Conservation (phyloP, 2,888 invertebrate species). For the Molanna angustata region DNA sequence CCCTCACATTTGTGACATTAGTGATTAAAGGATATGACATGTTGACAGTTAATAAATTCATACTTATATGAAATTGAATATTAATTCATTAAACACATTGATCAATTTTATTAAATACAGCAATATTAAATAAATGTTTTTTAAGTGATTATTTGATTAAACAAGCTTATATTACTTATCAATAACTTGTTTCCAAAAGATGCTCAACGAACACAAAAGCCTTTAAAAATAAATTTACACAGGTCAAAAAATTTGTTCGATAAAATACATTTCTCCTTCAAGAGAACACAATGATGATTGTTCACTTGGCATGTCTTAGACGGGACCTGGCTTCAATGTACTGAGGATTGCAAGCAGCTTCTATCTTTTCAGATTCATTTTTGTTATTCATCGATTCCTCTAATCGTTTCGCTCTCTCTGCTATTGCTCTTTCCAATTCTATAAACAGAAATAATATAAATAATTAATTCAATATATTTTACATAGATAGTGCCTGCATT, state of each 20-base stretch:
- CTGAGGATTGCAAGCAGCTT: constrained; percentile 47
- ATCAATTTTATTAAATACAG: no score
- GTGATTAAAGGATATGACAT: no score
- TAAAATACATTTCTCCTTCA: neutral
- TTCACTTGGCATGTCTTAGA: constrained; percentile 44
- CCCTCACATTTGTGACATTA: no score
- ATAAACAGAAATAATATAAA: constrained; percentile 36
- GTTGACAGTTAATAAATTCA: no score
- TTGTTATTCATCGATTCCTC: constrained; percentile 49
- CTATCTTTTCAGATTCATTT: constrained; percentile 38
- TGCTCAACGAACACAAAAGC: constrained; percentile 8
- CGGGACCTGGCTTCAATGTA: constrained; percentile 49
- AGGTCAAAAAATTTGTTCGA: constrained; percentile 12
- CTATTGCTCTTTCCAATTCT: constrained; percentile 61
- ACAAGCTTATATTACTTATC: constrained; percentile 10
- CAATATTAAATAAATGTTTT: no score
- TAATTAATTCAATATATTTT: neutral
- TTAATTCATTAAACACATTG: no score
- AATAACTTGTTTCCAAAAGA: constrained; percentile 1
- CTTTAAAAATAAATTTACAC: constrained; percentile 1
- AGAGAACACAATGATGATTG: neutral
- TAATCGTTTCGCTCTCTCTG: constrained; percentile 57
- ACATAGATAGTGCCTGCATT: no score
- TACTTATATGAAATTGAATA: no score
- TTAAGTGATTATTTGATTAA: no score